phyloP scores from a whole-genome alignment of 2,797 vertebrate species.

The Sebastes cheni region DNA sequence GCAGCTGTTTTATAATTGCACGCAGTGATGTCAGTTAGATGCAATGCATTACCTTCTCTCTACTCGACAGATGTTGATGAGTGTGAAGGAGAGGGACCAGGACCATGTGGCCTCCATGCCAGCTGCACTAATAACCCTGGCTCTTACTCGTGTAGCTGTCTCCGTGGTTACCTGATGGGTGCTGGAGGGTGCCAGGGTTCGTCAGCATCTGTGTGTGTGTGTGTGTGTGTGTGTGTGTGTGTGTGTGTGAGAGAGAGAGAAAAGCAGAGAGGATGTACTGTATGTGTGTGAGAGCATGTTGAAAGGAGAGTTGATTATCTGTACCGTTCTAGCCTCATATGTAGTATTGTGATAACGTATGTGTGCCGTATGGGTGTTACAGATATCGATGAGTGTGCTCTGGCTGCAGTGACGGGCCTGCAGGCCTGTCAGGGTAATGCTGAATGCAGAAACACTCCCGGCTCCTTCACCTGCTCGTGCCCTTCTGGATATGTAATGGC shows the following conservation, averaged over 20 bases:
- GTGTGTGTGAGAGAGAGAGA: conserved; percentile 25
- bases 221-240: conserved; percentile 39
- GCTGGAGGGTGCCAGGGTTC: conserved; percentile 71
- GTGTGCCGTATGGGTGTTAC: conserved; percentile 1
- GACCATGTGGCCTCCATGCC: conserved; percentile 77
- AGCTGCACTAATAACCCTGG: conserved; percentile 81
- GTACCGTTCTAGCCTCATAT: not conserved
- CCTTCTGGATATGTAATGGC: conserved; percentile 75
- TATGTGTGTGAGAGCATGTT: not conserved
- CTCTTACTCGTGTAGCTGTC: conserved; percentile 81
- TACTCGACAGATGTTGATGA: conserved; percentile 78
- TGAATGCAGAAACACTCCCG: conserved; percentile 78
- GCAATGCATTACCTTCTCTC: not conserved
- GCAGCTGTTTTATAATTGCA: not conserved
- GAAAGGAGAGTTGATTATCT: not conserved
- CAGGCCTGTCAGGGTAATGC: conserved; percentile 76
- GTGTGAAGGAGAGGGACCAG: conserved; percentile 68
- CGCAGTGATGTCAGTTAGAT: not conserved
- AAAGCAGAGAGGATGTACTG: not conserved
- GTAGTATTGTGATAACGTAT: not conserved
- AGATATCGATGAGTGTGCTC: conserved; percentile 85
- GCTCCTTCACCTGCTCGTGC: conserved; percentile 83
- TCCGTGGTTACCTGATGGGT: conserved; percentile 76
- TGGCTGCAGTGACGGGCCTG: conserved; percentile 80
- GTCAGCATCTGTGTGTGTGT: conserved; percentile 42